Evolutionary conservation across 2,113 vertebrate species (phyloP).

Genomic region (Zosterops pallidus): DNA sequence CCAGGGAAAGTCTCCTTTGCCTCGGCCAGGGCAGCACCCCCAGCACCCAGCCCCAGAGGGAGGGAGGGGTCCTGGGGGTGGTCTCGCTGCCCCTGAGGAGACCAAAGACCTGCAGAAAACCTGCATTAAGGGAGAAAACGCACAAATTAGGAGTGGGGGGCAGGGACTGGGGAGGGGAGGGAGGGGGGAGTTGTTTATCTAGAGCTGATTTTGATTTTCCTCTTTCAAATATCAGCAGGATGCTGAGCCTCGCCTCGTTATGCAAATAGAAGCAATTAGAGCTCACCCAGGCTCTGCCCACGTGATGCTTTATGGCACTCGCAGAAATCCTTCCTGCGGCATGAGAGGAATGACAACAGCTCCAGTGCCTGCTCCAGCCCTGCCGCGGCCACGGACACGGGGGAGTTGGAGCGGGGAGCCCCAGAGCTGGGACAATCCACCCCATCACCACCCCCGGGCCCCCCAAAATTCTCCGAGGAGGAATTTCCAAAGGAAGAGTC

Average conservation of each 20-base stretch:
- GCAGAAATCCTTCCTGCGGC: constrained; percentile 53
- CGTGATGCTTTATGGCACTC: constrained; percentile 51
- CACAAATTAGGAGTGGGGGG: not conserved
- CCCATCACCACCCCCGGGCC: accelerated
- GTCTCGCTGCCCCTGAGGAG: not conserved
- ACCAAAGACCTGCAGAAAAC: not conserved
- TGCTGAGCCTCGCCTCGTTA: constrained; percentile 62
- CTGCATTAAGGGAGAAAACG: not conserved
- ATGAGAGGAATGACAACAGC: constrained; percentile 60
- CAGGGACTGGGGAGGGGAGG: not conserved
- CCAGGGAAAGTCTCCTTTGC: not conserved
- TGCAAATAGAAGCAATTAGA: constrained; percentile 73
- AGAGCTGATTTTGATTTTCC: constrained; percentile 44
- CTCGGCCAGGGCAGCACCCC: not conserved
- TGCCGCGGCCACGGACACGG: accelerated
- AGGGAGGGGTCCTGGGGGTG: not conserved
- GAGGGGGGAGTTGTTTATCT: constrained; percentile 28
- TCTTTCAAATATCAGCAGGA: constrained; percentile 62
- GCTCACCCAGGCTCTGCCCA: constrained; percentile 59
- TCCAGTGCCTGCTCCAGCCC: not conserved
- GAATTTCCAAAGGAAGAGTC: not conserved
- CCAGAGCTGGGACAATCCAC: not conserved
- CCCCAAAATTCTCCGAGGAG: not conserved
- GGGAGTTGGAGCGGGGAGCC: not conserved
- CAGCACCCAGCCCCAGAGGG: not conserved